Conservation (phyloP, 2,113 vertebrate genomes). For the Arizona elegans region DNA sequence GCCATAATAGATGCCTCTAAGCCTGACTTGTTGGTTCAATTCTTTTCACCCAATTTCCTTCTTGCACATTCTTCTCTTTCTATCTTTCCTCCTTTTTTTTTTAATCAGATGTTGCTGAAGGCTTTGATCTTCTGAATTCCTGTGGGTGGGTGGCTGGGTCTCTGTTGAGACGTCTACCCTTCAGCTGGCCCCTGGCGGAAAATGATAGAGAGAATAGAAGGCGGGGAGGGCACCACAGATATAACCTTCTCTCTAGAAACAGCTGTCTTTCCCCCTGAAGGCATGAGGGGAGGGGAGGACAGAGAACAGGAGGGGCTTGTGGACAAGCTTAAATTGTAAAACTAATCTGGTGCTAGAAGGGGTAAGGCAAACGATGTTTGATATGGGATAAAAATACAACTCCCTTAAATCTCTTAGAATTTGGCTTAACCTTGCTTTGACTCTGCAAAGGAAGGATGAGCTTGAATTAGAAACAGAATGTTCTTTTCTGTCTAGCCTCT, state of each 20-base stretch:
- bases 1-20: conserved; percentile 27
- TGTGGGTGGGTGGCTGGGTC: conserved; percentile 6
- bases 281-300: background rate
- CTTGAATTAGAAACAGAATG: conserved; percentile 61
- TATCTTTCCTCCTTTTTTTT: background rate
- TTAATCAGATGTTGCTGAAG: background rate
- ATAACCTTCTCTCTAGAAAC: conserved; percentile 43
- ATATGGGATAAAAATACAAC: conserved; percentile 62
- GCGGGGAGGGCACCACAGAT: conserved; percentile 41
- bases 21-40: conserved; percentile 4
- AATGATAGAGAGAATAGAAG: background rate
- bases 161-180: conserved; percentile 8
- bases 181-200: conserved; percentile 26
- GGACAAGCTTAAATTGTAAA: conserved; percentile 56
- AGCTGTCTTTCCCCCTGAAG: background rate
- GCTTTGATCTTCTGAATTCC: conserved; percentile 38
- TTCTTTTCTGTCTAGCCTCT: conserved; percentile 26
- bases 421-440: conserved; percentile 63
- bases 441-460: conserved; percentile 64
- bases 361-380: conserved; percentile 55
- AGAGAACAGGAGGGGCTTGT: conserved; percentile 5
- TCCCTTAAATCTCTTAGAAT: conserved; percentile 63
- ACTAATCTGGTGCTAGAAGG: conserved; percentile 25
- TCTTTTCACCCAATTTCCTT: background rate
- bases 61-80: conserved; percentile 7